Base-by-base conservation (phyloP, 2,888 invertebrate genomes). In the Drosophila demipolita region DNA sequence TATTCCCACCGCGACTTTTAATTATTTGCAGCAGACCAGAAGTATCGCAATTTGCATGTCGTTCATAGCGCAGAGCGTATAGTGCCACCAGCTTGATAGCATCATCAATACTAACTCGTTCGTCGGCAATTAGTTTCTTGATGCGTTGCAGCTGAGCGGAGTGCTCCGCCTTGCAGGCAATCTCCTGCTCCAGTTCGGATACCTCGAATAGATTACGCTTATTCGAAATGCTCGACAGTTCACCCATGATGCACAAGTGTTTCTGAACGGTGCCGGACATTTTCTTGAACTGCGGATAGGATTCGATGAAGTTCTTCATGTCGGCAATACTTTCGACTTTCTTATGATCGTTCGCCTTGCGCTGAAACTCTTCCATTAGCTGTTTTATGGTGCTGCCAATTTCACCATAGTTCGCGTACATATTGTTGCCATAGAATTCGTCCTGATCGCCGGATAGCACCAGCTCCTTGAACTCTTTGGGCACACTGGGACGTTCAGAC, bases 281-380 rank as follows among this genome's bases (percentile, higher is more conserved):
- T 95, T 98, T 98, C 94, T 99, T 99, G 92, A 99, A 99, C 83
- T 99, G 96, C 0, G 99, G 99, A 94, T 99, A 99, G 17, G 97
- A 96, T 93, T 99, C 99, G 0, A 99, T 98, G 93, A 99, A 99
- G 90, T 95, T 96, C 94, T 99, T 99, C 99, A 99, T 99, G 92
- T 99, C 99, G 0, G 97, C 95, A 88, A 99, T 99, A 87, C 98
- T 98, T 94, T 99, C 99, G 3, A 99, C 97, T 55, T 87, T 88
- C 38, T 88, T 88, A 26, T 88, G 87, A 63, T 88, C 90, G 92
- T 99, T 97, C 3, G 98, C 98, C 93, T 98, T 98, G 87, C 95
- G 96, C 93, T 99, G 99, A 93, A 99, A 99, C 90, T 99, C 98
- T 71, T 99, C 99, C 97, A 99, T 99, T 64, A 99, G 94, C 29